These are phyloP conservation scores for Colaptes auratus DNA, from an alignment of 2,113 vertebrate genomes.

Conservation along the genomic window DNA sequence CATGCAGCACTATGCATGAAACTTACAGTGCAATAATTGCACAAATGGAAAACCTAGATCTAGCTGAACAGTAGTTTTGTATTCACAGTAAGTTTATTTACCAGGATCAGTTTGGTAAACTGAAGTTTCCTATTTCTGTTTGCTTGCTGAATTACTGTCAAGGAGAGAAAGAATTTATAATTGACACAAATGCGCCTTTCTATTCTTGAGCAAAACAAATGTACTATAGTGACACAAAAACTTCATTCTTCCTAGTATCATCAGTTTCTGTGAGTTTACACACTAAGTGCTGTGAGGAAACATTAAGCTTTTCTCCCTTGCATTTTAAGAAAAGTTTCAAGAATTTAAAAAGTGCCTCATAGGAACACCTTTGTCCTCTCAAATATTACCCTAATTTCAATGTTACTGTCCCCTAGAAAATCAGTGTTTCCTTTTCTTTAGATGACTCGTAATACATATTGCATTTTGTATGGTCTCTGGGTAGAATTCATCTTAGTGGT, in stretches of 20 bases:
- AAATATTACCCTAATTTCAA: not conserved
- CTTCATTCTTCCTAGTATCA: not conserved
- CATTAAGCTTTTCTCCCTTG: not conserved
- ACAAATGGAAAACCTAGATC: not conserved
- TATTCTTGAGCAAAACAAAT: conserved; percentile 2
- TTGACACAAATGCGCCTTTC: not conserved
- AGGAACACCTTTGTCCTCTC: not conserved
- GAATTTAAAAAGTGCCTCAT: not conserved
- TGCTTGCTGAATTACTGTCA: not conserved
- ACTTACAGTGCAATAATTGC: not conserved
- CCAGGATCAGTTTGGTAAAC: conserved; percentile 2
- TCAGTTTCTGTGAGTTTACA: not conserved
- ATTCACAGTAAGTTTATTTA: conserved; percentile 46
- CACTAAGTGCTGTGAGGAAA: not conserved
- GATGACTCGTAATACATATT: not conserved
- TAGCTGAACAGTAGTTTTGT: not conserved
- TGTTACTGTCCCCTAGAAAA: not conserved
- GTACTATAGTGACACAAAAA: not conserved
- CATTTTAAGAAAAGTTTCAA: conserved; percentile 1
- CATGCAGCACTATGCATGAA: not conserved
- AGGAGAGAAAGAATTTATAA: conserved; percentile 7
- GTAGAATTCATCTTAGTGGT: not conserved
- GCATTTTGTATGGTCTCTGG: not conserved
- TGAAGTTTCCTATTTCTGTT: conserved; percentile 36
- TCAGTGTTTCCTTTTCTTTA: not conserved